These are phyloP conservation scores for Sepiola atlantica DNA, from an alignment of 2,888 invertebrate species.

Conservation along the genomic window DNA sequence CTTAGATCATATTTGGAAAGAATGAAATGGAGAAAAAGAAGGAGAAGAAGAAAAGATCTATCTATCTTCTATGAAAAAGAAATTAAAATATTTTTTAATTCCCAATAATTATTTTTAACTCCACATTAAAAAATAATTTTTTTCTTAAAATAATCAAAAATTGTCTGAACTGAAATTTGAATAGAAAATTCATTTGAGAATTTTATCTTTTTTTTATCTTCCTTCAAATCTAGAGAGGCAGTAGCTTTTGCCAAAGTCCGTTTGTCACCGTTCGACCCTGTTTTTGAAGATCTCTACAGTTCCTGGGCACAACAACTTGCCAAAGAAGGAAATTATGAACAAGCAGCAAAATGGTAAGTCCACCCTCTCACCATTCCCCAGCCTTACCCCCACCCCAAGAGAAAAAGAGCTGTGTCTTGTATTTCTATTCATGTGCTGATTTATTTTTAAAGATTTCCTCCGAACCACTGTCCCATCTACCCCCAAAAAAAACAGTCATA, in stretches of 20 bases:
- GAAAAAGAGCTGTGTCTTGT: neutral
- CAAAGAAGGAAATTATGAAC: constrained; percentile 73
- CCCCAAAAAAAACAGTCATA: no score
- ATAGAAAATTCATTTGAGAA: neutral
- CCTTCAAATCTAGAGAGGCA: constrained; percentile 74
- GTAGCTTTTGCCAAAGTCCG: constrained; percentile 71
- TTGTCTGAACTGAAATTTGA: neutral
- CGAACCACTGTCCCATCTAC: no score
- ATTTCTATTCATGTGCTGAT: neutral
- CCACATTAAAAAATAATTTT: constrained; percentile 38
- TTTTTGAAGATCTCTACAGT: constrained; percentile 68
- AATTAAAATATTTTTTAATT: no score
- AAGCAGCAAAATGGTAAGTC: constrained; percentile 74
- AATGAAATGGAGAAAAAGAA: no score
- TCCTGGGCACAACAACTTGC: constrained; percentile 71
- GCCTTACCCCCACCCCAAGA: no score
- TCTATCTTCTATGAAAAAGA: no score
- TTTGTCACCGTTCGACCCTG: constrained; percentile 72
- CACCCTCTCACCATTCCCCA: neutral
- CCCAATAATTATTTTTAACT: neutral
- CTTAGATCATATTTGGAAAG: no score
- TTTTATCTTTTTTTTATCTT: neutral
- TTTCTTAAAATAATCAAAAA: neutral
- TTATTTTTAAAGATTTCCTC: neutral
- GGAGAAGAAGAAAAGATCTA: no score